A percentile compares a stretch with the other conserved stretches of the same genome.
Evolutionary conservation across 2,888 invertebrate species (phyloP).

Genomic region (Spialia ferax): DNA sequence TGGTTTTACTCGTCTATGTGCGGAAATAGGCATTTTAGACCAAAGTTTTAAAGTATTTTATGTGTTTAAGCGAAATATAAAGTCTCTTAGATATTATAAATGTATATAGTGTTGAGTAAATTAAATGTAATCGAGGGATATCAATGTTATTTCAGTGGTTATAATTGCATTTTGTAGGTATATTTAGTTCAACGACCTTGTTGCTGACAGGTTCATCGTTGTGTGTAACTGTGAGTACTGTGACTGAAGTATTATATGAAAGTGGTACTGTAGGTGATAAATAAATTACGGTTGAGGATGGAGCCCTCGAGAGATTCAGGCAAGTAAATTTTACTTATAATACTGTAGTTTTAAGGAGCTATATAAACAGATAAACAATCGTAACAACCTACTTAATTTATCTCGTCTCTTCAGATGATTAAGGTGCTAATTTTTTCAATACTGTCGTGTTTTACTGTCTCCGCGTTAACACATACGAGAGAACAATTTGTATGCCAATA

Average conservation of each 20-base stretch:
- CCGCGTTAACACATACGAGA: neutral
- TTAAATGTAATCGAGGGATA: slow-evolving; percentile 53
- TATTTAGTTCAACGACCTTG: slow-evolving; percentile 87
- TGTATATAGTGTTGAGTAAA: slow-evolving; percentile 49
- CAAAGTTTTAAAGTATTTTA: slow-evolving; percentile 46
- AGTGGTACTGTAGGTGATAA: slow-evolving; percentile 73
- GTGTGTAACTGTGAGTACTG: slow-evolving; percentile 78
- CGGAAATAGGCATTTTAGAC: slow-evolving; percentile 53
- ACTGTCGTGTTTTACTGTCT: neutral
- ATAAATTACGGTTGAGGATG: slow-evolving; percentile 71
- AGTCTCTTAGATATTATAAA: slow-evolving; percentile 20
- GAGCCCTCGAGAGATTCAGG: slow-evolving; percentile 85
- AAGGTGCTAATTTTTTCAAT: neutral
- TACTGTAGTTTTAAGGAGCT: neutral
- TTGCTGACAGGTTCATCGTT: slow-evolving; percentile 86
- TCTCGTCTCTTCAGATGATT: neutral
- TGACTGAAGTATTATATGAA: slow-evolving; percentile 80
- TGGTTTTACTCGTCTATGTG: slow-evolving; percentile 63
- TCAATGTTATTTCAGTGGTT: slow-evolving; percentile 59
- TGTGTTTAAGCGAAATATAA: slow-evolving; percentile 9
- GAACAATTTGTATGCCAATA: neutral
- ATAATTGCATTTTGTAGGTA: slow-evolving; percentile 77
- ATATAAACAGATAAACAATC: neutral
- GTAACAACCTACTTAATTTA: neutral
- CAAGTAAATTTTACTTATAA: slow-evolving; percentile 53